These are phyloP conservation scores for Pungitius pungitius DNA, from an alignment of 2,113 vertebrate genomes.

Conservation along the genomic window DNA sequence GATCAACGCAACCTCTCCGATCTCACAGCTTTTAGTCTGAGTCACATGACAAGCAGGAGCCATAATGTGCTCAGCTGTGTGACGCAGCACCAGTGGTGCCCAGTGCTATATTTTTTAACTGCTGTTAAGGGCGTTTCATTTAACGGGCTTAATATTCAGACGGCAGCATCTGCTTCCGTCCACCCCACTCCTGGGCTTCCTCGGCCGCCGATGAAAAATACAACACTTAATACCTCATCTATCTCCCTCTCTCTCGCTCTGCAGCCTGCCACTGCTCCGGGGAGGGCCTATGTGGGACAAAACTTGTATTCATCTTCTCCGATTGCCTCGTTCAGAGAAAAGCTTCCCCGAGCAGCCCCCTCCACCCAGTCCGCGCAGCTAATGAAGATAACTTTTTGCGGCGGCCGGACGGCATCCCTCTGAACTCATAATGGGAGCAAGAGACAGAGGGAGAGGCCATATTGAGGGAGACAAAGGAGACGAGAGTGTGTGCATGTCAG, in stretches of 20 bases:
- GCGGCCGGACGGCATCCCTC: conserved; percentile 63
- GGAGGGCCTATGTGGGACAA: conserved; percentile 71
- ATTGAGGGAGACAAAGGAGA: conserved; percentile 66
- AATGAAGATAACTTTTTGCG: conserved; percentile 76
- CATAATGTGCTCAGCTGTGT: conserved; percentile 27
- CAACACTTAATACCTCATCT: conserved; percentile 72
- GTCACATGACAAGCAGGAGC: conserved; percentile 27
- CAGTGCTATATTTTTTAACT: conserved; percentile 51
- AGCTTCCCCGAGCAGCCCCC: conserved; percentile 63
- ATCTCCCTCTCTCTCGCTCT: conserved; percentile 62
- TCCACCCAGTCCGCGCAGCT: conserved; percentile 58
- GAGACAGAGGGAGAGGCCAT: conserved; percentile 55
- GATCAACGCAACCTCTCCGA: conserved; percentile 52
- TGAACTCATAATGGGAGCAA: conserved; percentile 67
- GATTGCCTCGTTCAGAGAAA: conserved; percentile 66
- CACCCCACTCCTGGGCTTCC: conserved; percentile 52
- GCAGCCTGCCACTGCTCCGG: conserved; percentile 58
- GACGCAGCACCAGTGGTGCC: conserved; percentile 37
- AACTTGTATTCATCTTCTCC: conserved; percentile 74
- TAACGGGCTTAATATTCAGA: conserved; percentile 61
- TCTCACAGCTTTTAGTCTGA: conserved; percentile 46
- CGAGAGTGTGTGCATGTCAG: conserved; percentile 40
- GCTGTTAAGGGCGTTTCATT: conserved; percentile 65
- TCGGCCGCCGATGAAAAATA: conserved; percentile 65
- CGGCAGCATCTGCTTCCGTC: conserved; percentile 70